These are phyloP conservation scores for Protonemura montana DNA, from an alignment of 2,888 invertebrate species.

Conservation along the genomic window DNA sequence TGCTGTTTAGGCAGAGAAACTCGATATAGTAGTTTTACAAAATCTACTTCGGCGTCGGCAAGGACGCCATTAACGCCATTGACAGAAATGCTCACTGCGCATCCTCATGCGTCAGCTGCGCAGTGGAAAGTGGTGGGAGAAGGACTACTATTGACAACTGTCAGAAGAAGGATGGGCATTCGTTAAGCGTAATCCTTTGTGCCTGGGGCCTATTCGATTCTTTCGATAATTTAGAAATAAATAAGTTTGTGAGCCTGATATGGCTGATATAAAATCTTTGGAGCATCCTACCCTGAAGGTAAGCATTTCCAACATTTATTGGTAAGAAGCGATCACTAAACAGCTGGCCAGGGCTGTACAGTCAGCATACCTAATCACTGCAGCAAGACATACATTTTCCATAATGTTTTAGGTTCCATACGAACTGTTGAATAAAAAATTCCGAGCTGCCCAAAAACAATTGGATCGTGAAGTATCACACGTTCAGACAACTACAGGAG, in stretches of 20 bases:
- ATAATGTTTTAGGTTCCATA: conserved; percentile 50
- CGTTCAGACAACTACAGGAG: conserved; percentile 79
- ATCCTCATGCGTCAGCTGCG: neutral
- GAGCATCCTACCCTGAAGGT: conserved; percentile 97
- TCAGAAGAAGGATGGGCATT: conserved; percentile 27
- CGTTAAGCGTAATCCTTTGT: conserved; percentile 24
- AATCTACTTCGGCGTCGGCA: neutral
- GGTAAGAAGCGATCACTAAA: conserved; percentile 1
- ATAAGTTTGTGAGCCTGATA: conserved; percentile 24
- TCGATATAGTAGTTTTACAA: neutral
- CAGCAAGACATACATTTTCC: neutral
- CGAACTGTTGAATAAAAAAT: conserved; percentile 96
- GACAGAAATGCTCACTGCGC: neutral
- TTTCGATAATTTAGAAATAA: conserved; percentile 13
- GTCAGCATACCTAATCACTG: neutral
- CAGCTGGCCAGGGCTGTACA: conserved; percentile 24
- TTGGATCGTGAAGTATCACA: conserved; percentile 92
- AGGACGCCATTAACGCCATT: neutral
- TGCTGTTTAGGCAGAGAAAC: neutral
- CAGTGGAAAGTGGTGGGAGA: neutral
- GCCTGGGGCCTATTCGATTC: conserved; percentile 21
- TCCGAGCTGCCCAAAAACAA: conserved; percentile 92
- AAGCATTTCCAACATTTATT: conserved; percentile 49
- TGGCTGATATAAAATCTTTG: conserved; percentile 74
- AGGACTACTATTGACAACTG: conserved; percentile 30